phyloP scores from a whole-genome alignment of 2,888 invertebrate genomes.

The Chirona hameri region DNA sequence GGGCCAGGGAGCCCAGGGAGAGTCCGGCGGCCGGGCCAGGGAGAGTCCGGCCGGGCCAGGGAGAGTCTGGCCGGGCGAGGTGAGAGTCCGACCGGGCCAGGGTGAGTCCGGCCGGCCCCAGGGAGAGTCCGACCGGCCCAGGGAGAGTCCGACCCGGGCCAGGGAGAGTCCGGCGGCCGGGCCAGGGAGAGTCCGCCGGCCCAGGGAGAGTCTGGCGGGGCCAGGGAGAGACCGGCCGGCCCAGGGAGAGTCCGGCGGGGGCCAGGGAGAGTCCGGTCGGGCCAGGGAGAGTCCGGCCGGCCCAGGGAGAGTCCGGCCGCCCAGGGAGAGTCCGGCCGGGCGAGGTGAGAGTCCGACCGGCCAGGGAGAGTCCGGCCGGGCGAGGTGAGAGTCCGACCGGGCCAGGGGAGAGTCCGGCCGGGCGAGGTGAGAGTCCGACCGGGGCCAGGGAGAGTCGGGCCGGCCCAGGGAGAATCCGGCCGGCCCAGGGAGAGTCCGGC shows the following conservation, averaged over 20 bases:
- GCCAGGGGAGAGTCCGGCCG: background rate
- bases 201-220: background rate
- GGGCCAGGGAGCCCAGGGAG: too few relatives aligned
- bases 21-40: too few relatives aligned
- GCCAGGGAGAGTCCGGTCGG: background rate
- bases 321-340: too few relatives aligned
- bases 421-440: background rate
- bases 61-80: background rate
- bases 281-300: background rate
- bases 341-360: background rate
- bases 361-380: background rate
- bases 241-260: background rate
- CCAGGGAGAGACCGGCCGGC: background rate
- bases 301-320: background rate
- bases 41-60: background rate
- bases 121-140: background rate
- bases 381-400: background rate
- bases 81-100: background rate
- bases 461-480: background rate
- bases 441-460: background rate
- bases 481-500: background rate
- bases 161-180: background rate
- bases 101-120: background rate
- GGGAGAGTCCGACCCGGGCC: background rate
- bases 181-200: background rate